Conservation (phyloP, 2,113 vertebrate species). For the Ursus arctos region DNA sequence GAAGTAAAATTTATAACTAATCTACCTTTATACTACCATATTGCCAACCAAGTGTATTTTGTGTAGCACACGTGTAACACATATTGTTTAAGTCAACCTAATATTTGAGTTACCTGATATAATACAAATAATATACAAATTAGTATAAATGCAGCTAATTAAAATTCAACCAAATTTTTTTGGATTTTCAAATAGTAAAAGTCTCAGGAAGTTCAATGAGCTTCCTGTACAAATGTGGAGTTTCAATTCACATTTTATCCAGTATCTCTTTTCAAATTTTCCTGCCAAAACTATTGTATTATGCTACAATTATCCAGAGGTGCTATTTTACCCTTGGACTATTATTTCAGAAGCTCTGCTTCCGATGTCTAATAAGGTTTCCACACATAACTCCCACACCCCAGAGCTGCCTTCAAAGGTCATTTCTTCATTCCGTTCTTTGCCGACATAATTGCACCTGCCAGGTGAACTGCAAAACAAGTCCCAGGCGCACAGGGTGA, state of each 20-base stretch:
- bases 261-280: constrained; percentile 68
- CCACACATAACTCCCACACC: constrained; percentile 73
- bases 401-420: constrained; percentile 81
- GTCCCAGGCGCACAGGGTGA: constrained; percentile 68
- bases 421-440: constrained; percentile 79
- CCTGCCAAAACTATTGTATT: constrained; percentile 77
- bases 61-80: neutral
- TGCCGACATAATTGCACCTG: constrained; percentile 80
- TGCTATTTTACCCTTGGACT: constrained; percentile 79
- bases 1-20: neutral
- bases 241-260: constrained; percentile 72
- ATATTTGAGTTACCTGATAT: neutral
- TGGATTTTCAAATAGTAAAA: constrained; percentile 54
- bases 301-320: constrained; percentile 80
- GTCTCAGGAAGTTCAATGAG: constrained; percentile 61
- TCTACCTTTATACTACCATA: neutral
- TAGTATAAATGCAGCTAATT: constrained; percentile 32
- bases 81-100: neutral
- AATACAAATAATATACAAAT: constrained; percentile 28
- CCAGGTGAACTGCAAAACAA: constrained; percentile 80
- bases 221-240: constrained; percentile 62
- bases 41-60: neutral
- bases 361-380: constrained; percentile 81
- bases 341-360: constrained; percentile 77
- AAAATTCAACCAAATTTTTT: constrained; percentile 46